Evolutionary conservation across 2,797 vertebrate species (phyloP), one percentile per base, ranked within the genome.

Genomic region (Neosilurus hyrtlii): DNA sequence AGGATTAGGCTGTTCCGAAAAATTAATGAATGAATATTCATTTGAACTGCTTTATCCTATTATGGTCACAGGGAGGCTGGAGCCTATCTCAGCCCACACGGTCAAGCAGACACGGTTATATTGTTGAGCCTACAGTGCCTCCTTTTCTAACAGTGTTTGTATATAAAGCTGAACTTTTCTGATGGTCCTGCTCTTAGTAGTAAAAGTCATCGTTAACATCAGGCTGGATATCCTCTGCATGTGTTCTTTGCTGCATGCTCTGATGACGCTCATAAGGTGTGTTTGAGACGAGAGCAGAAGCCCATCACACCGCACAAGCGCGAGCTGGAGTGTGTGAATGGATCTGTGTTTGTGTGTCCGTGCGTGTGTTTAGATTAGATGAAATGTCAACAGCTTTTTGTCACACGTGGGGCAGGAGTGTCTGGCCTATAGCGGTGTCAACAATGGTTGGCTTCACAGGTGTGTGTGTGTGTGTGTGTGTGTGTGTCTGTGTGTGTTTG

Each of bases 351-450:
- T 52, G 59, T 52, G 65, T 76, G 73, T 56, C 52, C 22, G 15
- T 63, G 66, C 56, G 35, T 43, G 73, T 78, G 80, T 82, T 83
- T 84, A 57, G 57, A 56, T 67, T 81, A 67, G 81, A 71, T 86
- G 81, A 80, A 75, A 78, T 85, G 75, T 86, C 85, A 86, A 86
- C 82, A 84, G 82, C 54, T 82, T 81, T 83, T 80, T 37, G 73
- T 80, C 81, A 86, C 80, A 84, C 26, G n/a, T 83, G 82, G 51
- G 84, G 81, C 54, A 67, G 56, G 81, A 81, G 83, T 81, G 68
- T 81, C 75, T 80, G 72, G 77, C 76, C 66, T 75, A 66, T 30
- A 74, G 56, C 80, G 63, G 56, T 78, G 67, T 84, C 76, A 82
- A 85, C 74, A 85, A 72, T 49, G 51, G 26, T 62, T 54, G 76